Evolutionary conservation across 2,888 invertebrate genomes (phyloP), one percentile per base, ranked within the genome.

Genomic region (Pterostichus madidus): DNA sequence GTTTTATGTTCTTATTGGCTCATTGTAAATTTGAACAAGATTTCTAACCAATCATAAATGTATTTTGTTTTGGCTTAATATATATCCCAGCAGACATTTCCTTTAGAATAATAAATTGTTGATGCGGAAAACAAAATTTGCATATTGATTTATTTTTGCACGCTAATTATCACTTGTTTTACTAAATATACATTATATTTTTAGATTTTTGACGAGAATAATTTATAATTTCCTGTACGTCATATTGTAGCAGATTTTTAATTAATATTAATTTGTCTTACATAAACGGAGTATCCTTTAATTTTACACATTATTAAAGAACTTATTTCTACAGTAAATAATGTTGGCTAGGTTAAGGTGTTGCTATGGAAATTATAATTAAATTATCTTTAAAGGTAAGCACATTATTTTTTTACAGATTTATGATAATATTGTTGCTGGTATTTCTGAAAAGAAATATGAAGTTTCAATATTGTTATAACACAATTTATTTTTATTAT

Each of bases 111-210:
- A 59, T 24, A 59, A 59, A 59, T 15, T 53, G 53, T 53, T 59
- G 59, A 39, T 15, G 31, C 13, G 31, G 31, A 32, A 32, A 39
- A 32, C 4, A 64, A 11, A 64, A 64, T 64, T 35, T 32, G 13
- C 64, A 64, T 64, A 64, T 64, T 64, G 39, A 64, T 64, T 64
- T 35, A 35, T 32, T 35, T 35, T 35, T n/a, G 35, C 64, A 64
- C 35, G 64, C 35, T 35, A 64, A 64, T 64, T 64, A 64, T 13
- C 17, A n/a, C 17, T 56, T 59, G 2, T 64, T 64, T 64, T n/a
- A 13, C n/a, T 64, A 64, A 64, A 35, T 64, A 64, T 64, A 35
- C 13, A 31, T n/a, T n/a, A 35, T 64, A 64, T 64, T 64, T 64
- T 64, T 64, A 35, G 64, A 35, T n/a, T 59, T 64, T 64, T 31